phyloP scores from a whole-genome alignment of 2,888 invertebrate species.

The Perithous albicinctus region DNA sequence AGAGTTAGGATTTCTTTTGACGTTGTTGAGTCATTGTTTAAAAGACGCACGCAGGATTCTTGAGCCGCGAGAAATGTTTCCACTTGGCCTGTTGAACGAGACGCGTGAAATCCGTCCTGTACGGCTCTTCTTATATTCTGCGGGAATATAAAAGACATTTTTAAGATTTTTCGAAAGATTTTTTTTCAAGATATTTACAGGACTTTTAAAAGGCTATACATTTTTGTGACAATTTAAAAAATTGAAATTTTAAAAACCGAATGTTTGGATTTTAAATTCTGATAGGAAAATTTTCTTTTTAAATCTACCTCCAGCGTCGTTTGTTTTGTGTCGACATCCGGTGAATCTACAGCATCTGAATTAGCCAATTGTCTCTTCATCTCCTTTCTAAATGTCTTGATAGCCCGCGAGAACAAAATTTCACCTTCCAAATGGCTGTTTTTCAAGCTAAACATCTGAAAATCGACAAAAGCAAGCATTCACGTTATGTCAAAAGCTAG shows the following conservation, averaged over 20 bases:
- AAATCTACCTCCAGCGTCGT: slow-evolving; percentile 76
- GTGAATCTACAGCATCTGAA: slow-evolving; percentile 83
- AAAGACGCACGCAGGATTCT: slow-evolving; percentile 73
- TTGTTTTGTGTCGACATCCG: slow-evolving; percentile 73
- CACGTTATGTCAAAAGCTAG: slow-evolving; percentile 15
- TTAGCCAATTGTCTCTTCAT: slow-evolving; percentile 85
- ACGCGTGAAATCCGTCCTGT: slow-evolving; percentile 79
- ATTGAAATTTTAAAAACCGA: too few species aligned
- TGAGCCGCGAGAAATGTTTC: slow-evolving; percentile 82
- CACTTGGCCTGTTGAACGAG: slow-evolving; percentile 77
- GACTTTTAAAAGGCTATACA: too few species aligned
- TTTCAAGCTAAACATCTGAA: slow-evolving; percentile 90
- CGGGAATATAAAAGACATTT: slow-evolving; percentile 22
- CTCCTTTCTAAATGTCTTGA: slow-evolving; percentile 86
- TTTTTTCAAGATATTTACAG: slow-evolving; percentile 73
- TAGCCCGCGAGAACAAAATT: slow-evolving; percentile 89
- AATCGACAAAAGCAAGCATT: slow-evolving; percentile 59
- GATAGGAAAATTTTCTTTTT: too few species aligned
- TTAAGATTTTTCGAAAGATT: slow-evolving; percentile 74
- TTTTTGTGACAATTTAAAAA: slow-evolving; percentile 63
- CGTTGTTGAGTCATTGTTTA: slow-evolving; percentile 66
- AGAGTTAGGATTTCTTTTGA: slow-evolving; percentile 77
- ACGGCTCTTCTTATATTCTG: slow-evolving; percentile 81
- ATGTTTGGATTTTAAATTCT: too few species aligned
- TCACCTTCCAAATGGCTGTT: slow-evolving; percentile 88